Evolutionary conservation across 1,140 invertebrate genomes (phyloP).

Genomic region (Muscidifurax raptorellus): DNA sequence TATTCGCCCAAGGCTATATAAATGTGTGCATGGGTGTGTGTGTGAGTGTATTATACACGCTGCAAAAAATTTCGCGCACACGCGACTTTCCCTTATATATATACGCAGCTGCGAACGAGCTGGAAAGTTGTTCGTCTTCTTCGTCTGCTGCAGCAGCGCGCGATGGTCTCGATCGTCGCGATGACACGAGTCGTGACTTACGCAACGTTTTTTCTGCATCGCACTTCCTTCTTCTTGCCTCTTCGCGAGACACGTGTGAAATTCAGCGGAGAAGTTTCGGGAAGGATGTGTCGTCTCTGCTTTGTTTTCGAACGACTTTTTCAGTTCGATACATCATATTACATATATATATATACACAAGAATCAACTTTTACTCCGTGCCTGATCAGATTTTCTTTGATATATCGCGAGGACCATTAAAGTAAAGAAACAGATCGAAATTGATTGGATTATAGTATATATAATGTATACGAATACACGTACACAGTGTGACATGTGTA

Average conservation of each 20-base stretch:
- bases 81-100: constrained; percentile 52
- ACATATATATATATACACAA: too few species aligned
- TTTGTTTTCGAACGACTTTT: background rate
- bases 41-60: too few species aligned
- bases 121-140: constrained; percentile 53
- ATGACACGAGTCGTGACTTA: constrained; percentile 39
- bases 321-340: background rate
- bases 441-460: too few species aligned
- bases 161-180: constrained; percentile 31
- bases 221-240: background rate
- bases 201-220: constrained; percentile 10
- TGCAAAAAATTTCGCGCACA: constrained; percentile 32
- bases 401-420: too few species aligned
- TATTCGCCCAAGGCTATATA: background rate
- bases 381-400: too few species aligned
- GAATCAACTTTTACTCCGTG: too few species aligned
- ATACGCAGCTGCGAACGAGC: constrained; percentile 30
- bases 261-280: background rate
- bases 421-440: too few species aligned
- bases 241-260: background rate
- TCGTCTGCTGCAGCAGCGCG: too few species aligned
- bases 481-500: too few species aligned
- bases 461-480: too few species aligned
- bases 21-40: constrained; percentile 1
- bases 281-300: too few species aligned